phyloP scores from a whole-genome alignment of 2,113 vertebrate genomes.

The Martes martes region DNA sequence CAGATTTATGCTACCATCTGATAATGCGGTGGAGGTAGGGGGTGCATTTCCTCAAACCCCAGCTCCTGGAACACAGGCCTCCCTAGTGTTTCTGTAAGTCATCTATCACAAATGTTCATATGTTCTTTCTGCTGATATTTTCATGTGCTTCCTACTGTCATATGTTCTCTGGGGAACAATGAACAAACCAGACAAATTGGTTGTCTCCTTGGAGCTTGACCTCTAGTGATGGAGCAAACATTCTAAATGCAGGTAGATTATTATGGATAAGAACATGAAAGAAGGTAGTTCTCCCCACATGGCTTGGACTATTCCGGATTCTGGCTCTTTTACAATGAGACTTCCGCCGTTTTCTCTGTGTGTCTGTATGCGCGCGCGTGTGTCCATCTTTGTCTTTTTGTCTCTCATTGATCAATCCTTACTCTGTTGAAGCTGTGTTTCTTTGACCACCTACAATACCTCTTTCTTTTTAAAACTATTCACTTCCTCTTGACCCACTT shows the following conservation, averaged over 20 bases:
- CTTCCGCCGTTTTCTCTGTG: not conserved
- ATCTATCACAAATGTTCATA: not conserved
- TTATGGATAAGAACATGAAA: not conserved
- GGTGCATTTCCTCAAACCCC: not conserved
- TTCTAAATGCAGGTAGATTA: not conserved
- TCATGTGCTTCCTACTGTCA: not conserved
- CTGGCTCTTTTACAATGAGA: not conserved
- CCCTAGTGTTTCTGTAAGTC: not conserved
- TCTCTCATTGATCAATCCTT: not conserved
- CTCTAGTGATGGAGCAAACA: not conserved
- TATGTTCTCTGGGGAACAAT: not conserved
- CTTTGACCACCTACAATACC: not conserved
- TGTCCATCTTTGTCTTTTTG: not conserved
- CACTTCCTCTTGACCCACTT: not conserved
- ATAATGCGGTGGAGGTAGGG: not conserved
- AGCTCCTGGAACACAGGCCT: not conserved
- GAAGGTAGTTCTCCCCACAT: not conserved
- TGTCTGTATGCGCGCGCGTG: not conserved
- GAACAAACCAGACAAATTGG: not conserved
- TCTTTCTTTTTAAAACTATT: slow-evolving; percentile 16
- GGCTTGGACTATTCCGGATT: not conserved
- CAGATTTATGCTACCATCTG: not conserved
- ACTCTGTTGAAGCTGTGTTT: not conserved
- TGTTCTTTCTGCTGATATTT: not conserved
- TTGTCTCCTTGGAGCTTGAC: not conserved